phyloP scores from a whole-genome alignment of 2,888 invertebrate genomes.

The Agrochola macilenta region DNA sequence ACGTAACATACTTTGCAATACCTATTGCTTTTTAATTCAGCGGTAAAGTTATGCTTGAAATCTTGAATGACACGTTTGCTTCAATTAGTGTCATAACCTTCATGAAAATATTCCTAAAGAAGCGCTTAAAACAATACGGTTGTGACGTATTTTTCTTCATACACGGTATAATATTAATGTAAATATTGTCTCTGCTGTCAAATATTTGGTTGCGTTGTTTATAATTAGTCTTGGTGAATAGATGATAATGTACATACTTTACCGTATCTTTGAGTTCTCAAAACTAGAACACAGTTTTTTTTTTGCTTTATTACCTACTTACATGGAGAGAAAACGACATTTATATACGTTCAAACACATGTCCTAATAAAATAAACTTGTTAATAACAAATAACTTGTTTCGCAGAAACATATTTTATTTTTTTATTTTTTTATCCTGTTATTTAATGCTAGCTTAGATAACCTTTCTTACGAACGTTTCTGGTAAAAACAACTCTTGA shows the following conservation, averaged over 20 bases:
- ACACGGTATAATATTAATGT: conserved; percentile 44
- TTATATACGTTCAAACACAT: not conserved
- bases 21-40: conserved; percentile 1
- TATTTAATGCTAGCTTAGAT: conserved; percentile 4
- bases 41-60: not conserved
- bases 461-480: conserved; percentile 36
- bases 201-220: conserved; percentile 59
- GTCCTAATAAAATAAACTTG: not conserved
- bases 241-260: conserved; percentile 24
- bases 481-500: conserved; percentile 27
- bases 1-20: not conserved
- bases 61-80: conserved; percentile 13
- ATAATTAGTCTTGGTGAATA: conserved; percentile 52
- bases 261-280: conserved; percentile 15
- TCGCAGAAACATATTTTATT: not conserved
- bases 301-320: not conserved
- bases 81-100: conserved; percentile 49
- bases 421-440: conserved; percentile 14
- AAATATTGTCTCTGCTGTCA: conserved; percentile 58
- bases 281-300: not conserved
- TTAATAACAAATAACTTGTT: conserved; percentile 2
- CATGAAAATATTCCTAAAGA: conserved; percentile 53
- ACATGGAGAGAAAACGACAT: not conserved
- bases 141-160: conserved; percentile 45
- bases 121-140: conserved; percentile 34